Evolutionary conservation across 1,140 invertebrate genomes (phyloP), one percentile per base, ranked within the genome.

Genomic region (Spodoptera litura): DNA sequence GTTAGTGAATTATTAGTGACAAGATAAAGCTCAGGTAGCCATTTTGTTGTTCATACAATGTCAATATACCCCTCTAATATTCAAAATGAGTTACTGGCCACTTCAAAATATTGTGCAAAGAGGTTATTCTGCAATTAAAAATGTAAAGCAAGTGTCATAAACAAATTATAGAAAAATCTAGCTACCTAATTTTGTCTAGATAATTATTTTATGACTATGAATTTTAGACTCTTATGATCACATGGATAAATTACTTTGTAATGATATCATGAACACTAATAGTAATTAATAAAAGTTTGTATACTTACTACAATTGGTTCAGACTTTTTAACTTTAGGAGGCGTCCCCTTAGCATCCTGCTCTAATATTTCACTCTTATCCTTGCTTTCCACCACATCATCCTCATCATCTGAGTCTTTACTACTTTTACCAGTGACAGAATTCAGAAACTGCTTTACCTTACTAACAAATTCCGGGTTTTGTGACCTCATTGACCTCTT

Each of bases 401-500:
- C 91, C 15, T 80, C 79, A 20, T 85, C 80, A 53, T 91, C 89
- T 44, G 81, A 83, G 35, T 90, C 87, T 79, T 90, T 89, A 58
- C 83, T 81, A 78, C 75, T 62, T 80, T 91, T 94, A 38, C 92
- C 87, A 53, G 91, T 89, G 0, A 94, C 92, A 55, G 92, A 94
- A 80, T 95, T 94, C 1, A 96, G 84, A 82, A 96, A 96, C 66
- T 95, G 94, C 64, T 92, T 95, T 27, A 96, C 95, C 82, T 96
- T 96, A 58, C 93, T 92, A 0, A 95, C 94, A 91, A 96, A 96
- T 52, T 96, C 96, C 25, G 95, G 94, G 86, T 96, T 96, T 83
- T 95, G 94, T 20, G 95, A 96, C 58, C 95, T 85, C 89, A 96
- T 94, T 2, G 93, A 94, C 53, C 94, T 86, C 74, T 94, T 95